A percentile compares a stretch with the other conserved stretches of the same genome.
Conservation (phyloP, 1,140 invertebrate species). For the Drosophila ananassae region DNA sequence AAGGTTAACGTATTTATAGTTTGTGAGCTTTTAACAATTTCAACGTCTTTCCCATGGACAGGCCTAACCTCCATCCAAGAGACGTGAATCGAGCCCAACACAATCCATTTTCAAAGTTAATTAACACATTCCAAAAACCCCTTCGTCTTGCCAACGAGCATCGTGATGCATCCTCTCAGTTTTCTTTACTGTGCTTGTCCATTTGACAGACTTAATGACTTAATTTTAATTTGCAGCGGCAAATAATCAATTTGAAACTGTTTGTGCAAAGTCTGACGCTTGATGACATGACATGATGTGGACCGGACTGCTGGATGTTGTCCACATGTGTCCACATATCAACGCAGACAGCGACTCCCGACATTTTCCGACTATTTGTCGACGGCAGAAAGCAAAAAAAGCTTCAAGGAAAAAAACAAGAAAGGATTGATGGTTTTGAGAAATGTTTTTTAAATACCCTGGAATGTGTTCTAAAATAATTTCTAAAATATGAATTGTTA, state of each 20-base stretch:
- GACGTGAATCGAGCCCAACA: not conserved
- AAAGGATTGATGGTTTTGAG: not conserved
- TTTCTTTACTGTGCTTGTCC: slow-evolving; percentile 42
- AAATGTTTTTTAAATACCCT: not conserved
- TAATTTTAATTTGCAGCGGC: slow-evolving; percentile 76
- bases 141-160: not conserved
- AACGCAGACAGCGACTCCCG: slow-evolving; percentile 43
- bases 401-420: slow-evolving; percentile 1
- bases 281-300: slow-evolving; percentile 68
- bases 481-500: not conserved
- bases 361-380: slow-evolving; percentile 54
- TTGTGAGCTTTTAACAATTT: not conserved
- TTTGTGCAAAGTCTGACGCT: slow-evolving; percentile 76
- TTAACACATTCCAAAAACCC: slow-evolving; percentile 40
- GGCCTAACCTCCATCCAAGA: not conserved
- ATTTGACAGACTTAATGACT: slow-evolving; percentile 69
- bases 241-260: slow-evolving; percentile 82
- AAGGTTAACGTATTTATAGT: not conserved
- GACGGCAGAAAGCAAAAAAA: slow-evolving; percentile 34
- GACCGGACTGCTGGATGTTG: slow-evolving; percentile 35
- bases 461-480: not conserved
- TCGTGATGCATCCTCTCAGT: slow-evolving; percentile 8
- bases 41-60: slow-evolving; percentile 1
- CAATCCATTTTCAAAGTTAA: slow-evolving; percentile 46
- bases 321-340: slow-evolving; percentile 63